Percentiles rank a stretch among this genome's conserved stretches.
Evolutionary conservation across 2,113 vertebrate species (phyloP).

Genomic region (Pavo muticus): DNA sequence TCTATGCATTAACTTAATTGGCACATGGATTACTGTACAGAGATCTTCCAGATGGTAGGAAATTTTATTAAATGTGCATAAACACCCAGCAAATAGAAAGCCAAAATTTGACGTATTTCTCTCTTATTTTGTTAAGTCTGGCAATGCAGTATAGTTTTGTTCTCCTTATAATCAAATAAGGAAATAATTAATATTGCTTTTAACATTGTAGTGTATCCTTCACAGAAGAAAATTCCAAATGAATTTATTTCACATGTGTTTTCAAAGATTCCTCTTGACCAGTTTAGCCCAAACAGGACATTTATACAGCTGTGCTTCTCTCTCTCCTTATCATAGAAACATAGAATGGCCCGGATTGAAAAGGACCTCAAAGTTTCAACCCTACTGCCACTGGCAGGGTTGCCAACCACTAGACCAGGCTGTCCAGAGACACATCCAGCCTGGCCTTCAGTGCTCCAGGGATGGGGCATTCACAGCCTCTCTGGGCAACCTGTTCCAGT

Average conservation of each 20-base stretch:
- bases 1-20: not conserved
- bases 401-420: too few relatives aligned
- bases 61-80: not conserved
- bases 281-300: not conserved
- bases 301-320: not conserved
- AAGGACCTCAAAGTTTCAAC: too few relatives aligned
- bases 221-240: not conserved
- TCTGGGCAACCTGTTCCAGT: too few relatives aligned
- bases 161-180: not conserved
- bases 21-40: not conserved
- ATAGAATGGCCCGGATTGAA: too few relatives aligned
- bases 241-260: not conserved
- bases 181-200: not conserved
- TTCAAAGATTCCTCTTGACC: not conserved
- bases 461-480: too few relatives aligned
- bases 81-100: not conserved
- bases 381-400: too few relatives aligned
- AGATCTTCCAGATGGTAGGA: not conserved
- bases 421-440: too few relatives aligned
- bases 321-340: not conserved
- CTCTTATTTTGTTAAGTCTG: not conserved
- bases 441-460: too few relatives aligned
- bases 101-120: not conserved
- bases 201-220: not conserved
- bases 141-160: not conserved